Conservation (phyloP, 1,140 invertebrate species). For the Bombus pyrosoma region DNA sequence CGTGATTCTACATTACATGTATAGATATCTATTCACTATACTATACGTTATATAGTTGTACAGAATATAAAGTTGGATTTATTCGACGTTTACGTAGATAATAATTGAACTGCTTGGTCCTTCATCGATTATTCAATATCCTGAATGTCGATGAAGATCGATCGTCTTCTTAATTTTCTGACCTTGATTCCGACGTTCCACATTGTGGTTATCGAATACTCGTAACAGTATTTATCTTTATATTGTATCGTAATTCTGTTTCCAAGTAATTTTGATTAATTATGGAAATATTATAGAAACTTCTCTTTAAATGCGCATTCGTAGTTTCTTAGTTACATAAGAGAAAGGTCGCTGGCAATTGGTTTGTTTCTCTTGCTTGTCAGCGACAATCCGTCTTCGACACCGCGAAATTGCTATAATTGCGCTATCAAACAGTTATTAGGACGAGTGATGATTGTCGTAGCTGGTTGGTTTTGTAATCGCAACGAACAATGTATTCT, state of each 20-base stretch:
- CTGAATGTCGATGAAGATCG: no score
- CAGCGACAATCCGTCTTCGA: constrained; percentile 1
- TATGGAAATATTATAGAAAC: no score
- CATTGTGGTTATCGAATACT: neutral
- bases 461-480: constrained; percentile 20
- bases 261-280: neutral
- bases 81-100: no score
- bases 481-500: neutral
- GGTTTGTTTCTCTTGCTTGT: neutral
- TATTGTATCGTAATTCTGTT: neutral
- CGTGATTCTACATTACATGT: no score
- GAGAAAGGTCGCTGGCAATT: neutral
- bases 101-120: neutral
- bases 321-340: no score
- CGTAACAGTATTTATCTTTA: neutral
- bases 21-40: no score
- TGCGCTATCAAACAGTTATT: constrained; percentile 28
- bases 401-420: constrained; percentile 29
- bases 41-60: no score
- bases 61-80: neutral
- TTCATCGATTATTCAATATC: neutral
- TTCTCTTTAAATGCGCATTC: no score
- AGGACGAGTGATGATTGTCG: constrained; percentile 11
- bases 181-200: neutral
- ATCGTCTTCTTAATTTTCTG: neutral